Conservation (phyloP, 1,140 invertebrate species). For the Pinna nobilis region DNA sequence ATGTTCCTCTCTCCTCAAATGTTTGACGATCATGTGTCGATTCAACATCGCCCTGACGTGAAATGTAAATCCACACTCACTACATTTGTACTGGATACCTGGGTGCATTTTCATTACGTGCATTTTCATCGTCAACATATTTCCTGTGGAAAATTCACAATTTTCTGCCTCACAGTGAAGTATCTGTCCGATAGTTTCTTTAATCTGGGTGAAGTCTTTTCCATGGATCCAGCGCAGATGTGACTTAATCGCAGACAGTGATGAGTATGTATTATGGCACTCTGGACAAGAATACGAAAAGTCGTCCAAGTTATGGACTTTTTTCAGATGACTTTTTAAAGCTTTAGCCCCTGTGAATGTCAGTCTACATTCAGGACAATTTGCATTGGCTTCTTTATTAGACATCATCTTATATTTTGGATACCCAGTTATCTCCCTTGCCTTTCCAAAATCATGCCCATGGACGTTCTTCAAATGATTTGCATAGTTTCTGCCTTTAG, state of each 20-base stretch:
- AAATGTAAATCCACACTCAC: constrained; percentile 14
- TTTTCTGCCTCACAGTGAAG: neutral
- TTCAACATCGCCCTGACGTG: constrained; percentile 8
- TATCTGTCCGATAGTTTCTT: neutral
- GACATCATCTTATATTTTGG: neutral
- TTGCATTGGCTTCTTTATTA: neutral
- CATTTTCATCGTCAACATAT: constrained; percentile 19
- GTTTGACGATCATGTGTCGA: constrained; percentile 16
- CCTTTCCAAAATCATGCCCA: constrained; percentile 1
- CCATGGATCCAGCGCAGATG: constrained; percentile 10
- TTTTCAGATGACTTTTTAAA: constrained; percentile 3
- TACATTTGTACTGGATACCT: constrained; percentile 3
- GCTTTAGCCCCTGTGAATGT: neutral
- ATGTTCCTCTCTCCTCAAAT: neutral
- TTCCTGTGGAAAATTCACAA: constrained; percentile 5
- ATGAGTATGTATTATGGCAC: constrained; percentile 12
- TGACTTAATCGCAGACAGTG: neutral
- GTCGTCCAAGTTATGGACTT: neutral
- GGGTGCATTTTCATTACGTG: constrained; percentile 7
- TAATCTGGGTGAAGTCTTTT: neutral
- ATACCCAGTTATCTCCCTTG: constrained; percentile 9
- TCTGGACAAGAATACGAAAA: neutral
- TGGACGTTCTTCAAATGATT: constrained; percentile 11
- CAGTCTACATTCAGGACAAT: constrained; percentile 5
- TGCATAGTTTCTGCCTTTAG: constrained; percentile 6